These are phyloP conservation scores for Eptatretus burgeri DNA, from an alignment of 2,113 vertebrate genomes.

Conservation along the genomic window DNA sequence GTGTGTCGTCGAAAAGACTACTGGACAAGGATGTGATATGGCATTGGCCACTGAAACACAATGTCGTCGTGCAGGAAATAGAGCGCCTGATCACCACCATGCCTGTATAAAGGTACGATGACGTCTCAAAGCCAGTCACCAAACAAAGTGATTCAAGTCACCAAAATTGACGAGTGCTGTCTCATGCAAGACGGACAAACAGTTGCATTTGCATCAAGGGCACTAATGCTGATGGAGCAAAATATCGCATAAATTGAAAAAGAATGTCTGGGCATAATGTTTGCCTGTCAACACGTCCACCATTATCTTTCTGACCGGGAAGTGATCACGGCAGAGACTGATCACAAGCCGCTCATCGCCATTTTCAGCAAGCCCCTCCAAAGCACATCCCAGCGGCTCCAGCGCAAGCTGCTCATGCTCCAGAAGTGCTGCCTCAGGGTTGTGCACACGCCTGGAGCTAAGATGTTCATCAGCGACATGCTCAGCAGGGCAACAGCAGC, in stretches of 20 bases:
- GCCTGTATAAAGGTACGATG: not conserved
- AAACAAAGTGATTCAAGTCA: not conserved
- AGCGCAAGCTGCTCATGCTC: constrained; percentile 10
- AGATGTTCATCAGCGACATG: constrained; percentile 11
- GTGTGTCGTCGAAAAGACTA: not conserved
- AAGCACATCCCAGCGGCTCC: constrained; percentile 10
- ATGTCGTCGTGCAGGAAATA: not conserved
- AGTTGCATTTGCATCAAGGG: not conserved
- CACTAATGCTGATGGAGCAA: not conserved
- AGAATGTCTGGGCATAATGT: constrained; percentile 9
- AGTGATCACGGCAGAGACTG: constrained; percentile 7
- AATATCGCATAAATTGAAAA: not conserved
- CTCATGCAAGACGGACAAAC: not conserved
- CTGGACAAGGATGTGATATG: not conserved
- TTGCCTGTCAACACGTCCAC: constrained; percentile 10
- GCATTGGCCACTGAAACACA: not conserved
- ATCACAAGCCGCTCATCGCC: not conserved
- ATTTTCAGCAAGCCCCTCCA: constrained; percentile 11
- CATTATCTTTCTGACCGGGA: constrained; percentile 10
- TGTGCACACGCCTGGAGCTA: constrained; percentile 8
- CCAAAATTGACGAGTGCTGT: not conserved
- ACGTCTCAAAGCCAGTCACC: not conserved
- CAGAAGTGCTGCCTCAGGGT: constrained; percentile 9
- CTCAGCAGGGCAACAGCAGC: constrained; percentile 4
- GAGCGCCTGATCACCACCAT: not conserved